Base-by-base conservation (phyloP, 1,140 invertebrate genomes). In the Hormaphis cornu region DNA sequence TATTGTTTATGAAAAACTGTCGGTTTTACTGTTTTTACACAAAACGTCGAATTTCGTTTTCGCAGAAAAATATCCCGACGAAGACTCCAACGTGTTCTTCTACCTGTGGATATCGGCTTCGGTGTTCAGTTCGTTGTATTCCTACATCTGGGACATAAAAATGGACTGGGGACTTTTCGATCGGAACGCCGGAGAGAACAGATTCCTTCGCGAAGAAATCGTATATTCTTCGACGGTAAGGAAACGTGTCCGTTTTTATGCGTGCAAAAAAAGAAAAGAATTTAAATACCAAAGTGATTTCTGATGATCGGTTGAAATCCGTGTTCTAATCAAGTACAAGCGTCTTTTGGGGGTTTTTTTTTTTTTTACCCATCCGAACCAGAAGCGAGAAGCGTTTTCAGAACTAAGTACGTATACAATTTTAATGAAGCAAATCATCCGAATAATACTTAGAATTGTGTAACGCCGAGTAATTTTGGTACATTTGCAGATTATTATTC, bases 121-220 rank as follows among this genome's bases (percentile, higher is more conserved):
- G 0, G 74, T 91, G n/a, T 78, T 90, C 40, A 89, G 84, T 75
- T 89, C 89, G 0, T 84, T 85, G 74, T 93, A 91, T 75, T 87
- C 88, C 0, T 86, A 88, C 70, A 85, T 85, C 4, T 95, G 92
- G 92, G 93, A 95, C 77, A 85, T 94, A 10, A 91, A 91, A 78
- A 91, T 95, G 88, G 92, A 95, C 81, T 95, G 92, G 92, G 92
- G 93, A 24, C 80, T 95, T 46, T 84, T 95, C 71, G 91, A 94
- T 74, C 83, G 82, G 28, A 89, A 86, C 75, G 85, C 89, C 46
- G 87, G 87, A 18, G 87, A 93, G 79, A 89, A 90, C 78, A 82
- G 78, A 77, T 86, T 86, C 75, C 76, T 87, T 24, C 77, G 85
- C 52, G 85, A 86, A 76, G 85, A 87, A 81, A 82, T 86, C 33